Evolutionary conservation across 2,888 invertebrate genomes (phyloP).

Genomic region (Dastarcus helophoroides): DNA sequence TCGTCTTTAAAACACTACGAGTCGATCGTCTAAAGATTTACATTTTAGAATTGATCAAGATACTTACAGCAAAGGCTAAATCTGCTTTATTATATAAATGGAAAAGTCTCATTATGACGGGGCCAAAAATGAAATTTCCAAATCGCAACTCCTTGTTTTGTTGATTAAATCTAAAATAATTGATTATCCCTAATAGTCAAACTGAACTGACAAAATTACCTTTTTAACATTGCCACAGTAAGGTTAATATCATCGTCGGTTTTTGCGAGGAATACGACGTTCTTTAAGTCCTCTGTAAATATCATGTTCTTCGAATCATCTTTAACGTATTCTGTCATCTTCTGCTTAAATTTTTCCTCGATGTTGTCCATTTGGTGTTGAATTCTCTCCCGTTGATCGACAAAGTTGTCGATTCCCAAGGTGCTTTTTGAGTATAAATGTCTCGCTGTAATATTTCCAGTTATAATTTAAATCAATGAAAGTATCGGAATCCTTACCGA

Average conservation of each 20-base stretch:
- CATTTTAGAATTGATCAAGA: background rate
- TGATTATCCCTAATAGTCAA: slow-evolving; percentile 2
- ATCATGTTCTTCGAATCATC: slow-evolving; percentile 51
- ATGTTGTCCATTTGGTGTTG: slow-evolving; percentile 50
- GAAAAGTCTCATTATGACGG: slow-evolving; percentile 70
- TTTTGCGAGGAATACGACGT: slow-evolving; percentile 61
- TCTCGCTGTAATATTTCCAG: too few relatives aligned
- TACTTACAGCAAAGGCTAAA: slow-evolving; percentile 46
- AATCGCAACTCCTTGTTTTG: slow-evolving; percentile 62
- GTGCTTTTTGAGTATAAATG: slow-evolving; percentile 45
- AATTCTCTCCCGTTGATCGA: slow-evolving; percentile 41
- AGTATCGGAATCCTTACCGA: too few relatives aligned
- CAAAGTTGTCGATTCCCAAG: slow-evolving; percentile 52
- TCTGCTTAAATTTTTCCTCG: slow-evolving; percentile 52
- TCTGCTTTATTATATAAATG: slow-evolving; percentile 57
- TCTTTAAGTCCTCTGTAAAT: slow-evolving; percentile 77
- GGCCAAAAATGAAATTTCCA: slow-evolving; percentile 72
- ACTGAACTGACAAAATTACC: slow-evolving; percentile 36
- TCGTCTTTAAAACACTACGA: slow-evolving; percentile 53
- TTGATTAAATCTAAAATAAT: slow-evolving; percentile 48
- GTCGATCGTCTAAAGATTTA: too few relatives aligned
- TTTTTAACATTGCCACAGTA: slow-evolving; percentile 56
- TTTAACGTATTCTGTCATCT: slow-evolving; percentile 55
- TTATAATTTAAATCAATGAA: too few relatives aligned
- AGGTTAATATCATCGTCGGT: slow-evolving; percentile 51